These are phyloP conservation scores for Saccostrea echinata DNA, from an alignment of 1,140 invertebrate species.

Conservation along the genomic window DNA sequence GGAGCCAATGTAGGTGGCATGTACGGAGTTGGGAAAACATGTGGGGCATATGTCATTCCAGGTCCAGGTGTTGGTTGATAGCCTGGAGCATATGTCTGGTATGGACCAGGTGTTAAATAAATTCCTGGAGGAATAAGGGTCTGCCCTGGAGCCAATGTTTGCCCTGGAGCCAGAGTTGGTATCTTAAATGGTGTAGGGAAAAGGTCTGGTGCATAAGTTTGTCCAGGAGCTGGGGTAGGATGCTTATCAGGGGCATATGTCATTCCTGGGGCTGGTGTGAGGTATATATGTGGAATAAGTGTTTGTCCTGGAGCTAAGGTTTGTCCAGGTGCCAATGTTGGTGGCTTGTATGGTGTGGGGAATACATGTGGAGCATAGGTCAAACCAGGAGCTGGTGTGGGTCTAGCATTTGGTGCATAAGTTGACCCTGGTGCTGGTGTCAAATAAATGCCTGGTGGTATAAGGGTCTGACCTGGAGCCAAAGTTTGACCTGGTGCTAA, in stretches of 20 bases:
- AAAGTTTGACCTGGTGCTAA: conserved; percentile 59
- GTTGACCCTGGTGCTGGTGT: conserved; percentile 53
- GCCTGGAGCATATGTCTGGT: conserved; percentile 50
- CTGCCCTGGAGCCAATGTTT: conserved; percentile 59
- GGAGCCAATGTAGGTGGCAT: conserved; percentile 48
- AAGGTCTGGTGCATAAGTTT: conserved; percentile 64
- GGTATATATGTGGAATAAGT: conserved; percentile 39
- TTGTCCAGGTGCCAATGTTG: conserved; percentile 53
- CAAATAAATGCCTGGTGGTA: conserved; percentile 33
- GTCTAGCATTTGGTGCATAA: conserved; percentile 51
- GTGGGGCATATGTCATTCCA: conserved; percentile 53
- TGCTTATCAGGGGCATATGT: conserved; percentile 56
- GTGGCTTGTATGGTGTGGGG: conserved; percentile 55
- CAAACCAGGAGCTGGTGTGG: conserved; percentile 48
- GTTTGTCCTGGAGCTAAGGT: conserved; percentile 50
- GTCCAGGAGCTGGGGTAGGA: conserved; percentile 60
- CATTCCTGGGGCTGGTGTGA: conserved; percentile 57
- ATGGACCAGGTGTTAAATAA: conserved; percentile 45
- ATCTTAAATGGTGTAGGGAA: conserved; percentile 53
- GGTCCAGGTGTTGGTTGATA: conserved; percentile 46
- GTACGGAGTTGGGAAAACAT: conserved; percentile 51
- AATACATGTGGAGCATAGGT: conserved; percentile 46
- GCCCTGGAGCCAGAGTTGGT: conserved; percentile 61
- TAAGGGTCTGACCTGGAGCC: conserved; percentile 53
- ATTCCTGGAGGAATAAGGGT: conserved; percentile 59